Evolutionary conservation across 2,888 invertebrate genomes (phyloP).

Genomic region (Rhamnusium bicolor): DNA sequence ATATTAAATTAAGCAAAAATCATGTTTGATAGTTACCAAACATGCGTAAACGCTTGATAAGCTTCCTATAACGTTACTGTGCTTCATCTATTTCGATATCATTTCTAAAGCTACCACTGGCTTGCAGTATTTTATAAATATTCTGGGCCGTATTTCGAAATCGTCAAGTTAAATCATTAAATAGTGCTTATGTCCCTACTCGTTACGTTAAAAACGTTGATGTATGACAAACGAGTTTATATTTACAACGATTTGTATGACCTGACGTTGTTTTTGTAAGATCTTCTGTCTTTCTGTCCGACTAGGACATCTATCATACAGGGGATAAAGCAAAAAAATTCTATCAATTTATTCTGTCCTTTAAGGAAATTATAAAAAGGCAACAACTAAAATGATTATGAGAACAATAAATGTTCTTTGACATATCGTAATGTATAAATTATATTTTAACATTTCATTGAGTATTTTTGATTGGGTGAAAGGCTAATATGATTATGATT

Average conservation of each 20-base stretch:
- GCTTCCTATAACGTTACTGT: neutral
- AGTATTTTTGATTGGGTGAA: neutral
- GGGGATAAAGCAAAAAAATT: neutral
- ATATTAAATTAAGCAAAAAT: neutral
- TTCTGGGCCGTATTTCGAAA: constrained; percentile 41
- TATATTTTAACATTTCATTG: neutral
- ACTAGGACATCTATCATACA: constrained; percentile 8
- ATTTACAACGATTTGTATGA: constrained; percentile 55
- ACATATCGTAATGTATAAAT: neutral
- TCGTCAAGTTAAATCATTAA: constrained; percentile 55
- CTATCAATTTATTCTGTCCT: neutral
- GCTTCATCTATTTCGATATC: neutral
- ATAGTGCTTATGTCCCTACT: constrained; percentile 64
- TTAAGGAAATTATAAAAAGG: constrained; percentile 1
- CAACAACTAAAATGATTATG: neutral
- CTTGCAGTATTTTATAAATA: constrained; percentile 46
- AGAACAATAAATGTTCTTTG: neutral
- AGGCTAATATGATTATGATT: neutral
- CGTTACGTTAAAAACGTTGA: constrained; percentile 64
- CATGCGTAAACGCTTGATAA: neutral
- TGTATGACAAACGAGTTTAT: constrained; percentile 64
- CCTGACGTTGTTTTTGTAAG: constrained; percentile 47
- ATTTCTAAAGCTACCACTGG: constrained; percentile 33
- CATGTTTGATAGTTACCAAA: neutral
- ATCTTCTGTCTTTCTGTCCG: neutral